Percentiles rank a stretch among this genome's conserved stretches.
These are phyloP conservation scores for Holothuria leucospilota DNA, from an alignment of 53 echinoderm and acorn worm genomes.

Conservation along the genomic window DNA sequence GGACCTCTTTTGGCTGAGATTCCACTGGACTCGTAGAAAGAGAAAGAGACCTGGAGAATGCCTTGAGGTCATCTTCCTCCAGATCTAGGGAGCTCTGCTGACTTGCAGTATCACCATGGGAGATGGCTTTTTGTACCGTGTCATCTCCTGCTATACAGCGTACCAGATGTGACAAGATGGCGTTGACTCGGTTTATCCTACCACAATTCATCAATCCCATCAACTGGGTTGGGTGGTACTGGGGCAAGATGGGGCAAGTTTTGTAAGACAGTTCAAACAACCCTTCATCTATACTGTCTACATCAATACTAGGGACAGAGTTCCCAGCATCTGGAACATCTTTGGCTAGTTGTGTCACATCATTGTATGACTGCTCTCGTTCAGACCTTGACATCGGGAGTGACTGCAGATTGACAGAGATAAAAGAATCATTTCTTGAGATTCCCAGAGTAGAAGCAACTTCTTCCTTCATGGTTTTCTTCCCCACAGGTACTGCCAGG, in stretches of 20 bases:
- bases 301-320: constrained; percentile 1
- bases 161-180: constrained; percentile 94
- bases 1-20: constrained; percentile 58
- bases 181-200: constrained; percentile 91
- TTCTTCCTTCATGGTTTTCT: constrained; percentile 55
- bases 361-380: constrained; percentile 95
- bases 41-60: constrained; percentile 59
- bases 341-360: constrained; percentile 73
- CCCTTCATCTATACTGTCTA: constrained; percentile 72
- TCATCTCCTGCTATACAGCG: constrained; percentile 96
- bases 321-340: constrained; percentile 61
- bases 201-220: constrained; percentile 98
- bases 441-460: constrained; percentile 51
- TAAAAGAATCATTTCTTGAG: constrained; percentile 31
- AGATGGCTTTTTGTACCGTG: constrained; percentile 74
- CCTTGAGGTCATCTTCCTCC: constrained; percentile 67
- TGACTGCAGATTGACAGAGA: constrained; percentile 82
- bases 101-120: constrained; percentile 68
- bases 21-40: constrained; percentile 89
- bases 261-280: constrained; percentile 89
- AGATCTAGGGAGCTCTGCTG: constrained; percentile 56
- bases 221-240: constrained; percentile 96
- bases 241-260: constrained; percentile 90
- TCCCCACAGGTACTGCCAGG: constrained; percentile 57
- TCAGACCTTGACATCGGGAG: constrained; percentile 91